phyloP scores from a whole-genome alignment of 1,140 invertebrate genomes.

The Micrasema minimum region DNA sequence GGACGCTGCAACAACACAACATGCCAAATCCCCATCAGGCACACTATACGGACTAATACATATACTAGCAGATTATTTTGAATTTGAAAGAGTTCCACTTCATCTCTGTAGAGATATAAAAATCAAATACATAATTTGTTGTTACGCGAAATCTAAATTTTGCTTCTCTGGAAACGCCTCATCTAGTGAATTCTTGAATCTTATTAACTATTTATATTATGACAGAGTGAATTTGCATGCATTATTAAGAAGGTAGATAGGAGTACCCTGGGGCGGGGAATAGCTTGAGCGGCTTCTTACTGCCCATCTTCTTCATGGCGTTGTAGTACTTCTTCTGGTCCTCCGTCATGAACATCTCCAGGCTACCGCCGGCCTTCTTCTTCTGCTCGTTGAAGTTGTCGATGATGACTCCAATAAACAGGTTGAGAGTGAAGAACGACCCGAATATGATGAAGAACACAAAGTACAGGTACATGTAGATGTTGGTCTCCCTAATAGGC shows the following conservation, averaged over 20 bases:
- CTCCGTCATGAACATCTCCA: constrained; percentile 99
- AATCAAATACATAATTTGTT: no score
- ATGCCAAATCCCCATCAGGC: no score
- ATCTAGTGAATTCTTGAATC: no score
- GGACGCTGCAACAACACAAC: no score
- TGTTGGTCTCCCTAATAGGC: constrained; percentile 92
- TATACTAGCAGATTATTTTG: no score
- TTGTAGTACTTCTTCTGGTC: constrained; percentile 99
- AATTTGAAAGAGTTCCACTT: no score
- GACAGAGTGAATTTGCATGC: constrained; percentile 45
- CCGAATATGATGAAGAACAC: constrained; percentile 98
- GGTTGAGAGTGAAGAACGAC: constrained; percentile 96
- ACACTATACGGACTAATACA: no score
- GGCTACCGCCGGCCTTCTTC: constrained; percentile 97
- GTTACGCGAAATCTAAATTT: no score
- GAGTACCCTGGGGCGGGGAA: constrained; percentile 95
- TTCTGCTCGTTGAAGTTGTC: constrained; percentile 99
- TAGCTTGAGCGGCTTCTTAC: constrained; percentile 97
- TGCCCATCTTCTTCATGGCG: constrained; percentile 99
- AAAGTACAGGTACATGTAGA: constrained; percentile 98
- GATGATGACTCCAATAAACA: constrained; percentile 98
- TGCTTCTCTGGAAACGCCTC: no score
- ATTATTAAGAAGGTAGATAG: no score
- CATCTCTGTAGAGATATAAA: no score
- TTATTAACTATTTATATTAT: no score